A percentile compares a stretch with the other conserved stretches of the same genome.
These are phyloP conservation scores for Hylaeus volcanicus DNA, from an alignment of 1,140 invertebrate species.

Conservation along the genomic window DNA sequence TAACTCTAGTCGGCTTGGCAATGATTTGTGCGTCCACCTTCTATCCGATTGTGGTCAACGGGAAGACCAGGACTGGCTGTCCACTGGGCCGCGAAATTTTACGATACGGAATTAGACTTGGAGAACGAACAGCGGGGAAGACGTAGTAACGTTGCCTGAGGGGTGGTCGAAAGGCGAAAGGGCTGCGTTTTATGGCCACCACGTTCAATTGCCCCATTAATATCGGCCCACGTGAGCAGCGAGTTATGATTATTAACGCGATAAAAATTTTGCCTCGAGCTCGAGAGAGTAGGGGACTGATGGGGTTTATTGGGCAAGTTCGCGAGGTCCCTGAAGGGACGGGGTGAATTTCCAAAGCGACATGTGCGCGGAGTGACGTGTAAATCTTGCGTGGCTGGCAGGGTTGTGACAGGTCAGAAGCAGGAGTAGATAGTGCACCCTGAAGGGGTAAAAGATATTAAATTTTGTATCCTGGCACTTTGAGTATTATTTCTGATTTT, in stretches of 20 bases:
- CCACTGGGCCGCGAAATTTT: conserved; percentile 14
- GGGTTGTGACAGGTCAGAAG: too few species aligned
- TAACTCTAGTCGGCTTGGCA: conserved; percentile 33
- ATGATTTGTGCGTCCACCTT: conserved; percentile 27
- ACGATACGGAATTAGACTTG: conserved; percentile 13
- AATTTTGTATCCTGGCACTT: too few species aligned
- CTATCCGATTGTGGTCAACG: conserved; percentile 38
- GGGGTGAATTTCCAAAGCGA: background rate
- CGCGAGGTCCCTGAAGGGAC: background rate
- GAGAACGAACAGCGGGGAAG: background rate
- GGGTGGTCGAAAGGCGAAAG: background rate
- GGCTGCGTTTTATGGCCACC: conserved; percentile 12
- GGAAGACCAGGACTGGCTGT: background rate
- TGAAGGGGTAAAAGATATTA: too few species aligned
- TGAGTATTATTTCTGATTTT: too few species aligned
- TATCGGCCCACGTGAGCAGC: conserved; percentile 13
- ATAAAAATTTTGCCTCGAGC: conserved; percentile 11
- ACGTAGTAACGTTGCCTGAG: background rate
- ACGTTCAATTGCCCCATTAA: conserved; percentile 21
- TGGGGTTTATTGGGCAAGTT: conserved; percentile 7
- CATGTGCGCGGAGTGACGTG: background rate
- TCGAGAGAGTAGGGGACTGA: background rate
- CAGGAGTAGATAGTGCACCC: too few species aligned
- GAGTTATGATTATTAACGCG: conserved; percentile 30
- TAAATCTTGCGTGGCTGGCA: background rate